Percentiles rank a stretch among this genome's conserved stretches.
phyloP scores from a whole-genome alignment of 1,140 invertebrate genomes.

The Drusus annulatus region DNA sequence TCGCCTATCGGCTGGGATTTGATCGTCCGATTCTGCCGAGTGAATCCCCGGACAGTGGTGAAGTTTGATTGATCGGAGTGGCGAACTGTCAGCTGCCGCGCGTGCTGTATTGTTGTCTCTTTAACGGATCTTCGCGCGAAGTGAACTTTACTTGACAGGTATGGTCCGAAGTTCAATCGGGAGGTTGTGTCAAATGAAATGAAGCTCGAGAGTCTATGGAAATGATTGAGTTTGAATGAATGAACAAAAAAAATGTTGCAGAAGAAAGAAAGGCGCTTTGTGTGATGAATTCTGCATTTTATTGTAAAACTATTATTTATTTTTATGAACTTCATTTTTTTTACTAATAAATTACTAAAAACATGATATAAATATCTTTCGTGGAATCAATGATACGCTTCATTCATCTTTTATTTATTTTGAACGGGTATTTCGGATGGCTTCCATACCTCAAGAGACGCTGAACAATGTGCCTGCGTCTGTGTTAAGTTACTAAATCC shows the following conservation, averaged over 20 bases:
- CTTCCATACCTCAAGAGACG: neutral
- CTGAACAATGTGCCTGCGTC: neutral
- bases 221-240: too few relatives aligned
- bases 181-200: too few relatives aligned
- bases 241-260: too few relatives aligned
- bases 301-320: neutral
- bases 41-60: neutral
- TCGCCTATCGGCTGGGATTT: too few relatives aligned
- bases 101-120: slow-evolving; percentile 15
- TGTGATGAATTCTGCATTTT: too few relatives aligned
- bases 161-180: neutral
- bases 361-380: neutral
- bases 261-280: too few relatives aligned
- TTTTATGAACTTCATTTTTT: neutral
- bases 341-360: neutral
- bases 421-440: neutral
- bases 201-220: too few relatives aligned
- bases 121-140: neutral
- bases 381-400: too few relatives aligned
- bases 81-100: neutral
- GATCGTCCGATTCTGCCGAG: neutral
- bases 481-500: neutral
- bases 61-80: slow-evolving; percentile 6
- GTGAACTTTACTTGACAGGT: slow-evolving; percentile 35
- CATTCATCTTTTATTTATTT: neutral